Evolutionary conservation across 2,113 vertebrate species (phyloP).

Genomic region (Excalfactoria chinensis): DNA sequence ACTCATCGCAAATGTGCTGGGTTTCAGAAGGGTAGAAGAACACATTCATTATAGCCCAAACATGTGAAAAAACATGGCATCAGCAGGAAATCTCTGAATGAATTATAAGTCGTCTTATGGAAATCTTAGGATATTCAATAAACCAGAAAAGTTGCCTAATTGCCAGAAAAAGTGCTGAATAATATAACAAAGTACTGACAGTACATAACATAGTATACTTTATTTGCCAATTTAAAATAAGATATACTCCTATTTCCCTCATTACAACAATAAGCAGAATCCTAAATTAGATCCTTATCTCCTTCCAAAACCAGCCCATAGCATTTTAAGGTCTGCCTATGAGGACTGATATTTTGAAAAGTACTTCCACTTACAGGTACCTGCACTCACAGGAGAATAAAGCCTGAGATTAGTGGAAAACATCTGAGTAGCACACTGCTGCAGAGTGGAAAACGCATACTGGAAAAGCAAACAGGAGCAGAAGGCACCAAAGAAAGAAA

Average conservation of each 20-base stretch:
- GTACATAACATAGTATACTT: neutral
- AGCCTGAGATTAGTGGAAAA: neutral
- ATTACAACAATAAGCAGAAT: neutral
- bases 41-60: neutral
- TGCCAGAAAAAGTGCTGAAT: no score
- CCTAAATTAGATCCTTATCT: neutral
- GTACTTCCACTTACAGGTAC: neutral
- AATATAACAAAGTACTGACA: neutral
- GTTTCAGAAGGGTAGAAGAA: neutral
- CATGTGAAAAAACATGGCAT: neutral
- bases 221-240: neutral
- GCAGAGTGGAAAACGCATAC: neutral
- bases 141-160: neutral
- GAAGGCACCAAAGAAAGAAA: neutral
- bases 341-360: neutral
- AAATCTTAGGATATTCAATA: neutral
- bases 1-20: neutral
- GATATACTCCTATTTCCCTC: neutral
- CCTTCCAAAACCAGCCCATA: neutral
- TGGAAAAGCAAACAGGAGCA: neutral
- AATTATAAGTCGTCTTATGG: neutral
- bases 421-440: neutral
- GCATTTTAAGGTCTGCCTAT: neutral
- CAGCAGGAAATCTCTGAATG: neutral
- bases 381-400: neutral